Percentiles rank a stretch among this genome's conserved stretches.
phyloP scores from a whole-genome alignment of 2,113 vertebrate genomes.

The Engystomops pustulosus region DNA sequence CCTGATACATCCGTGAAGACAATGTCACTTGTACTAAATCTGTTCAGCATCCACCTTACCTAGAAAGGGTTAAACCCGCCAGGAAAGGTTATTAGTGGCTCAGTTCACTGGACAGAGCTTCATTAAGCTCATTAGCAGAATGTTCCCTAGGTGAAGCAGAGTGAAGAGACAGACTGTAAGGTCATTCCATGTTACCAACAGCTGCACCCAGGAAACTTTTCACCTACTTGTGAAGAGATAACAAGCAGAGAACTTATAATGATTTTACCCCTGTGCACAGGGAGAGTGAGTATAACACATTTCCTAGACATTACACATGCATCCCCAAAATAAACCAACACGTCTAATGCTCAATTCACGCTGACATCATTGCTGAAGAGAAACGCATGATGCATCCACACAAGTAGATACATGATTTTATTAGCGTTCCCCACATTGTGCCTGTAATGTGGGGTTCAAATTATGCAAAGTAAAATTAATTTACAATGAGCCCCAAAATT shows the following conservation, averaged over 20 bases:
- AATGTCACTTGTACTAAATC: background rate
- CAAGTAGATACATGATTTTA: too few relatives aligned
- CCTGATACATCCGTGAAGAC: background rate
- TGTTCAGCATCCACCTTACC: background rate
- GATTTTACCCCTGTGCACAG: slow-evolving; percentile 1
- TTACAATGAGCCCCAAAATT: too few relatives aligned
- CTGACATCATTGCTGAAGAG: slow-evolving; percentile 27
- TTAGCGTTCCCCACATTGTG: too few relatives aligned
- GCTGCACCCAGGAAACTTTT: slow-evolving; percentile 44
- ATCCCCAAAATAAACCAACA: slow-evolving; percentile 25
- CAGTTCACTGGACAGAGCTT: slow-evolving; percentile 28
- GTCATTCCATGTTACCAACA: slow-evolving; percentile 37
- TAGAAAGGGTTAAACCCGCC: slow-evolving; percentile 28
- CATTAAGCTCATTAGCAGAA: slow-evolving; percentile 50
- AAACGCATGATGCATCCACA: background rate
- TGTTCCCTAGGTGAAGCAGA: slow-evolving; percentile 34
- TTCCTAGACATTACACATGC: slow-evolving; percentile 27
- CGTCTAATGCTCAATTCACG: slow-evolving; percentile 1
- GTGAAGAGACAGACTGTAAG: slow-evolving; percentile 42
- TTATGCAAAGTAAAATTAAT: too few relatives aligned
- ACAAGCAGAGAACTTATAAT: slow-evolving; percentile 35
- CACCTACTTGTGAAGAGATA: slow-evolving; percentile 32
- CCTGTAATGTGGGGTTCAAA: too few relatives aligned
- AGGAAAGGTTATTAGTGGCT: slow-evolving; percentile 23
- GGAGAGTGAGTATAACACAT: slow-evolving; percentile 40